Base-by-base conservation (phyloP, 2,113 vertebrate genomes). In the Nesoenas mayeri region DNA sequence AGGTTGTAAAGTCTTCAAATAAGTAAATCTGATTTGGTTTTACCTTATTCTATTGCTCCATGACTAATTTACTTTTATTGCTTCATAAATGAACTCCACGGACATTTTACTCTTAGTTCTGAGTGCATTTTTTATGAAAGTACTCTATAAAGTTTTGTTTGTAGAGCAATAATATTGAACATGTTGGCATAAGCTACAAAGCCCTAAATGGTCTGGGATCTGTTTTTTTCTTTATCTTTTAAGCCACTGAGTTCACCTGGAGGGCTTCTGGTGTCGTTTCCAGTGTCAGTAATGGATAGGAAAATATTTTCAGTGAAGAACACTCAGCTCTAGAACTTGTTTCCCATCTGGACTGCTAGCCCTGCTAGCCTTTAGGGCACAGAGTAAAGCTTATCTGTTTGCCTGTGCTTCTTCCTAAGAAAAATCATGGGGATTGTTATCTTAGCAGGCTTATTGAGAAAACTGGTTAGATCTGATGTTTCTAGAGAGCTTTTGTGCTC, bases 51-150 rank as follows among this genome's bases (percentile, higher is more conserved):
- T 78, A 79, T 91, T 95, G 91, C 85, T 95, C 91, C 42, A 84
- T 95, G 73, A 97, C 78, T 96, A 96, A 97, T 91, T 96, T 85
- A 92, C 29, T 96, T 98, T 97, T 95, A 98, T 89, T 82, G 67
- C 71, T 88, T 96, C 82, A 89, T 85, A 97, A 97, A 94, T 89
- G 93, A 97, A 95, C 92, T 95, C 95, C 28, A 47, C 91, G 85
- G 50, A 92, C 84, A 36, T 95, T 95, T 97, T 85, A 89, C 91
- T 51, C 74, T 64, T 91, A 79, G 56, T 95, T 86, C 71, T 1
- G 1, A 92, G 51, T 95, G 57, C 92, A 73, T 85, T 79, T 69
- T 66, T 96, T 58, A 95, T 95, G 92, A 91, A 97, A 85, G 82
- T 53, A 51, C 28, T 73, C 64, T 78, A 81, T 91, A 78, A 93